phyloP scores from a whole-genome alignment of 2,888 invertebrate species.

The Lysandra coridon region DNA sequence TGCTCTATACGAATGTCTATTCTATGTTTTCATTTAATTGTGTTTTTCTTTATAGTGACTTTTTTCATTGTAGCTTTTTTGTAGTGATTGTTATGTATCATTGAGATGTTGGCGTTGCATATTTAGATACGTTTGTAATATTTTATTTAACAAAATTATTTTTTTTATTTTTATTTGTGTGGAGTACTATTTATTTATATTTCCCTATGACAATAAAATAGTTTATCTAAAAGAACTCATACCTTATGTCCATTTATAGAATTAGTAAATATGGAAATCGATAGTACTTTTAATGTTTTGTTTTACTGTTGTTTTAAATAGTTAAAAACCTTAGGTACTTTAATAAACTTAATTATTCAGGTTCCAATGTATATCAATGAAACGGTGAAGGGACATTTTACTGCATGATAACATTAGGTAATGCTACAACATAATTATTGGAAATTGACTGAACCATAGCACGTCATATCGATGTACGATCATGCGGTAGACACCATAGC shows the following conservation, averaged over 20 bases:
- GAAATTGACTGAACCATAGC: not conserved
- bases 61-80: not conserved
- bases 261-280: no score
- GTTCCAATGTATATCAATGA: not conserved
- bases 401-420: not conserved
- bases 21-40: no score
- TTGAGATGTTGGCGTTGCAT: not conserved
- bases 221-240: no score
- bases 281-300: no score
- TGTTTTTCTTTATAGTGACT: not conserved
- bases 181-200: no score
- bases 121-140: no score
- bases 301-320: no score
- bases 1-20: not conserved
- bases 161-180: no score
- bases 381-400: not conserved
- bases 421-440: not conserved
- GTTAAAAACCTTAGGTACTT: not conserved
- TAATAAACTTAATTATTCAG: not conserved
- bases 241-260: no score
- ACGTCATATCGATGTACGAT: not conserved
- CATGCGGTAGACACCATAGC: not conserved
- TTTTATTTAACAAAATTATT: no score
- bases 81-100: not conserved
- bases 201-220: no score